phyloP scores from a whole-genome alignment of 2,888 invertebrate genomes.

The Tachina grossa region DNA sequence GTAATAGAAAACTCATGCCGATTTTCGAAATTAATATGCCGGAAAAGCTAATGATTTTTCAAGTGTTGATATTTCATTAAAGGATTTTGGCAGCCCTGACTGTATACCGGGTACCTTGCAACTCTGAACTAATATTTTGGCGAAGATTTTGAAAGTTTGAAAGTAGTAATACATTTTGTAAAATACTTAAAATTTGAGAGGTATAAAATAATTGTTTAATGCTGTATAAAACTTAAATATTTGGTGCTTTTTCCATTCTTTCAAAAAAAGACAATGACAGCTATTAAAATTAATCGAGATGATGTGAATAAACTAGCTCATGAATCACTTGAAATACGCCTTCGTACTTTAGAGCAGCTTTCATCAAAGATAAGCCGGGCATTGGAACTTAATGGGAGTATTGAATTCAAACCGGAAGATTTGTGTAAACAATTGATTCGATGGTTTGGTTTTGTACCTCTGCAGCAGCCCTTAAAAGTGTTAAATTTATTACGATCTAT shows the following conservation, averaged over 20 bases:
- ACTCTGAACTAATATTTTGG: not conserved
- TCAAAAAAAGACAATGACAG: constrained; percentile 26
- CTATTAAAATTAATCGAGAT: constrained; percentile 73
- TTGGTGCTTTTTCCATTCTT: not conserved
- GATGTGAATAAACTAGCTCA: constrained; percentile 78
- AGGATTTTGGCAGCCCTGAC: too few species aligned
- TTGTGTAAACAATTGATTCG: constrained; percentile 80
- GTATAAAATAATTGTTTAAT: too few species aligned
- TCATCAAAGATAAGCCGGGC: constrained; percentile 78
- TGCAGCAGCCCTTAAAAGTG: constrained; percentile 73
- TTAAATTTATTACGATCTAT: constrained; percentile 77
- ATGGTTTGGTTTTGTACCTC: constrained; percentile 79
- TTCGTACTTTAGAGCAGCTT: constrained; percentile 79
- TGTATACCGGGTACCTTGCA: not conserved
- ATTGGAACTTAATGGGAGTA: constrained; percentile 75
- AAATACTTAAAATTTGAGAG: too few species aligned
- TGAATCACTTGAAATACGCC: constrained; percentile 79
- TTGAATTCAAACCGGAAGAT: constrained; percentile 77
- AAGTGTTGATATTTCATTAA: too few species aligned
- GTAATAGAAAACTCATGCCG: too few species aligned
- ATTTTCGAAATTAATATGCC: too few species aligned
- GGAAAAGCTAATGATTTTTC: too few species aligned
- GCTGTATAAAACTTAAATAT: too few species aligned
- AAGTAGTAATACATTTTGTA: too few species aligned
- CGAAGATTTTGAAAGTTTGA: not conserved